Evolutionary conservation across 2,797 vertebrate genomes (phyloP).

Genomic region (Macropus fuliginosus): DNA sequence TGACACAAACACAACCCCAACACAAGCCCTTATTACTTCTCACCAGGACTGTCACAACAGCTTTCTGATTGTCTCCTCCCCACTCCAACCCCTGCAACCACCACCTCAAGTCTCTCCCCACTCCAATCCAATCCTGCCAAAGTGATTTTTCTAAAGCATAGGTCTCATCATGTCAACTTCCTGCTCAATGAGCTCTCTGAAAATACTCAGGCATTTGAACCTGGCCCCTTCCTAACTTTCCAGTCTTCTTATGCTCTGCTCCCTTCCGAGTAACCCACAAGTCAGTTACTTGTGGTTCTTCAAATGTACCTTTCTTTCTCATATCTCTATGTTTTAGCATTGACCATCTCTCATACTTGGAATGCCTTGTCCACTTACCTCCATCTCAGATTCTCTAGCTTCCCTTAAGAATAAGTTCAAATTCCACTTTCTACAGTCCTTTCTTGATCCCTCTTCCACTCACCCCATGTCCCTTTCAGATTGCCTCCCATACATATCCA

Average conservation of each 20-base stretch:
- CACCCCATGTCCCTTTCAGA: background rate
- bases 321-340: background rate
- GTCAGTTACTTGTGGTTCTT: background rate
- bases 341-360: background rate
- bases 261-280: background rate
- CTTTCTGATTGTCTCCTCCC: background rate
- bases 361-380: background rate
- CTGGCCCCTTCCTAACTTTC: background rate
- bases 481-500: background rate
- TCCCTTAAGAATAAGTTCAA: background rate
- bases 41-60: background rate
- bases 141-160: background rate
- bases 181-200: background rate
- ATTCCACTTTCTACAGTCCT: background rate
- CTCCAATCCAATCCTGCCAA: background rate
- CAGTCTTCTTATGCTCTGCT: background rate
- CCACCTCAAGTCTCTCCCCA: conserved; percentile 14
- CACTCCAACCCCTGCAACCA: background rate
- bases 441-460: background rate
- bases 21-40: background rate
- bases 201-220: background rate
- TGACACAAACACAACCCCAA: background rate
- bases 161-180: background rate
- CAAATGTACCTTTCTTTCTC: background rate
- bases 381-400: background rate